Evolutionary conservation across 2,113 vertebrate genomes (phyloP), one percentile per base, ranked within the genome.

Genomic region (Bufo bufo): DNA sequence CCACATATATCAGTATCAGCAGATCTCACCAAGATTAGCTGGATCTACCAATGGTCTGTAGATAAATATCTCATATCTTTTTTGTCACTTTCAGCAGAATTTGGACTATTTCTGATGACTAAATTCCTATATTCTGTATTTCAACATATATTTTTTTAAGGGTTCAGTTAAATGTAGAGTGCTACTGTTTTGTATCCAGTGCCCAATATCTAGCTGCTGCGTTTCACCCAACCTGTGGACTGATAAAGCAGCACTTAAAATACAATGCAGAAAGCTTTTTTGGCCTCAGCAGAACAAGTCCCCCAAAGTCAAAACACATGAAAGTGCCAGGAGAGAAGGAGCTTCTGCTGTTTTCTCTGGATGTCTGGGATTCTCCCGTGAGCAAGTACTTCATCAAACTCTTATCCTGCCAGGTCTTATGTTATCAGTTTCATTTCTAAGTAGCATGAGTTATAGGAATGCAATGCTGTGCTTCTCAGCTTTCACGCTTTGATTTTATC

Each of bases 191-290:
- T 43, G 43, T 80, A 80, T 17, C 71, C 4, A 58, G 12, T 10
- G n/a, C 52, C 77, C 52, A 33, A 33, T 79, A 79, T 54, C 77
- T 80, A 59, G 54, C 13, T 33, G 52, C 12, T 58, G n/a, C 43
- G 56, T 33, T 56, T 45, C 11, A 79, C n/a, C 20, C n/a, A 58
- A 54, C 11, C n/a, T 56, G 0, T 79, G 19, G 50, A 58, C 23
- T 79, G 23, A 23, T 81, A 81, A 81, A 81, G 14, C 59, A 50
- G 10, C 61, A 69, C 10, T 69, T 33, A 71, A 84, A 11, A 12
- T 49, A 84, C 63, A 69, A 52, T 54, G 16, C n/a, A 84, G 47
- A 84, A 66, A 84, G 61, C 82, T 54, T 84, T 66, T 83, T 84
- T 84, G 63, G 82, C 82, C 10, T 33, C 49, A 33, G 49, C 20